phyloP scores from a whole-genome alignment of 2,113 vertebrate genomes.

The Petaurus breviceps region DNA sequence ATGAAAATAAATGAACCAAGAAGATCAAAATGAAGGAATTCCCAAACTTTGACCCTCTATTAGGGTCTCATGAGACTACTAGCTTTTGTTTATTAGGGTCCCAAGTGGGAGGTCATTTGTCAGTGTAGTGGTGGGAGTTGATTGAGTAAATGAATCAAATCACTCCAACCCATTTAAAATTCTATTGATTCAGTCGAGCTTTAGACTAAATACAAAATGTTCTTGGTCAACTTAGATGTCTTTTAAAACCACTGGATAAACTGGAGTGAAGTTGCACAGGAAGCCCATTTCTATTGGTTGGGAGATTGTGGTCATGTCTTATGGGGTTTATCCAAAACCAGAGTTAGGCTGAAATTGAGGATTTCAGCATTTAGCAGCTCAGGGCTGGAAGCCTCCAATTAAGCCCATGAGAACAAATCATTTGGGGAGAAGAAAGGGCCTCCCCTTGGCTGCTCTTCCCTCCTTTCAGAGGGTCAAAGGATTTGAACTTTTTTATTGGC shows the following conservation, averaged over 20 bases:
- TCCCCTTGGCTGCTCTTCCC: neutral
- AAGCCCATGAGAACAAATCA: neutral
- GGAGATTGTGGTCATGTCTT: neutral
- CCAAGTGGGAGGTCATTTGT: constrained; percentile 25
- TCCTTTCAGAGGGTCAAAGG: neutral
- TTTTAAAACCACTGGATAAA: neutral
- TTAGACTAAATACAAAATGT: neutral
- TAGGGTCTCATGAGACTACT: constrained; percentile 17
- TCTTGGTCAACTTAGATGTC: neutral
- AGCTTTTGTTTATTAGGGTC: constrained; percentile 36
- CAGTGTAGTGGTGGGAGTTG: neutral
- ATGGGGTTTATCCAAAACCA: neutral
- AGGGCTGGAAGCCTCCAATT: neutral
- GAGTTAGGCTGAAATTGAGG: neutral
- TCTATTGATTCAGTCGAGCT: neutral
- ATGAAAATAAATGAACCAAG: constrained; percentile 34
- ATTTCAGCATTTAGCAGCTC: neutral
- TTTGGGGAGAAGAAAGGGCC: neutral
- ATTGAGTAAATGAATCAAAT: neutral
- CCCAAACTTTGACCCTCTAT: constrained; percentile 23
- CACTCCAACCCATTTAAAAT: neutral
- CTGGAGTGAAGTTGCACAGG: neutral
- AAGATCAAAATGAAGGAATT: constrained; percentile 54
- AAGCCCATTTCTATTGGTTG: neutral
- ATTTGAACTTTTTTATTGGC: neutral